phyloP scores from a whole-genome alignment of 2,888 invertebrate genomes.

The Ceriagrion tenellum region DNA sequence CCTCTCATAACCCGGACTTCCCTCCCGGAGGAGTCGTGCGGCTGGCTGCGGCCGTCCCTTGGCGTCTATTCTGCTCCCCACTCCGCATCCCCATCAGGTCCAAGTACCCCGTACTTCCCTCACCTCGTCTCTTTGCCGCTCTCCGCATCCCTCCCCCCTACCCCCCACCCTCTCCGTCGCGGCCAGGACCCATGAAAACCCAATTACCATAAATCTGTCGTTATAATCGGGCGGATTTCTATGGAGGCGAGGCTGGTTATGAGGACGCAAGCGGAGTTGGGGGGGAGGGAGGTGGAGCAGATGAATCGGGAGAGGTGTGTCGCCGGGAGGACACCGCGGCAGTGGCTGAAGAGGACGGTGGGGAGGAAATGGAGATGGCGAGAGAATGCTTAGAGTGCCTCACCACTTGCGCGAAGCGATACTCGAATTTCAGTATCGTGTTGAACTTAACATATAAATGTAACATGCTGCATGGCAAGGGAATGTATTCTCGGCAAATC shows the following conservation, averaged over 20 bases:
- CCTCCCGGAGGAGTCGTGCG: not conserved
- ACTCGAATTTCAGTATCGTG: no score
- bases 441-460: no score
- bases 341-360: slow-evolving; percentile 1
- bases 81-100: not conserved
- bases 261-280: not conserved
- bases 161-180: not conserved
- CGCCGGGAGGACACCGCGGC: not conserved
- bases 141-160: not conserved
- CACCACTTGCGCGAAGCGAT: not conserved
- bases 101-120: not conserved
- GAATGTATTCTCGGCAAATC: no score
- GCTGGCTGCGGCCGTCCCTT: not conserved
- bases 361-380: not conserved
- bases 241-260: slow-evolving; percentile 34
- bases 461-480: no score
- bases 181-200: slow-evolving; percentile 60
- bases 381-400: not conserved
- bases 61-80: not conserved
- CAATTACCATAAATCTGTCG: slow-evolving; percentile 67
- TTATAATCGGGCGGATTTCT: slow-evolving; percentile 58
- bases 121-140: not conserved
- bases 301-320: not conserved
- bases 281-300: not conserved
- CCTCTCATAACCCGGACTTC: not conserved